phyloP scores from a whole-genome alignment of 2,113 vertebrate species.

The Empidonax traillii region DNA sequence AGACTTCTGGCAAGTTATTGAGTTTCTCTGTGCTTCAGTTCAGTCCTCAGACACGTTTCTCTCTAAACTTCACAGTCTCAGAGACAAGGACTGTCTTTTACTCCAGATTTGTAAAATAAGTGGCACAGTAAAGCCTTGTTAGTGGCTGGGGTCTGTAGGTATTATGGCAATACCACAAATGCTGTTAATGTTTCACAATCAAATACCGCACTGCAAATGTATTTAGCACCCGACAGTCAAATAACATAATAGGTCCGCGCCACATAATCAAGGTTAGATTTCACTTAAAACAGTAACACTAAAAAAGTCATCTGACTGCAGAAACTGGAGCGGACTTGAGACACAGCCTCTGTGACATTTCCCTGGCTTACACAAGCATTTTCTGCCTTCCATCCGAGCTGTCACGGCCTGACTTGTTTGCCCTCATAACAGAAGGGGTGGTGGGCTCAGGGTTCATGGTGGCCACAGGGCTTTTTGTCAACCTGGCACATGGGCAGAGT shows the following conservation, averaged over 20 bases:
- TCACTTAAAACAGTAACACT: neutral
- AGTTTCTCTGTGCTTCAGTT: neutral
- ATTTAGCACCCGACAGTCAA: neutral
- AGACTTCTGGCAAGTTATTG: neutral
- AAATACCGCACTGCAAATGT: neutral
- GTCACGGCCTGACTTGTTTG: neutral
- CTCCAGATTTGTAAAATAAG: neutral
- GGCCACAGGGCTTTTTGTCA: neutral
- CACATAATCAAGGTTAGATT: neutral
- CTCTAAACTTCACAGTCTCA: neutral
- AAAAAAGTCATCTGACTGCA: neutral
- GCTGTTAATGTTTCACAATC: neutral
- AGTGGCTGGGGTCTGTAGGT: neutral
- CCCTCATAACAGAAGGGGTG: neutral
- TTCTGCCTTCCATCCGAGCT: neutral
- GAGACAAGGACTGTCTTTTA: neutral
- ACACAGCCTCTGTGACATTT: neutral
- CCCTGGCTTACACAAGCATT: neutral
- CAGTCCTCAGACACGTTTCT: neutral
- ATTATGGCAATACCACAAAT: neutral
- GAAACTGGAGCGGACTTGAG: neutral
- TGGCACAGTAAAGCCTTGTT: neutral
- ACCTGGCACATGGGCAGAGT: fast-evolving
- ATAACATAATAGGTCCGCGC: neutral
- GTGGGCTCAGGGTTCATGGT: neutral